Conservation (phyloP, 2,797 vertebrate genomes). For the Myripristis murdjan region DNA sequence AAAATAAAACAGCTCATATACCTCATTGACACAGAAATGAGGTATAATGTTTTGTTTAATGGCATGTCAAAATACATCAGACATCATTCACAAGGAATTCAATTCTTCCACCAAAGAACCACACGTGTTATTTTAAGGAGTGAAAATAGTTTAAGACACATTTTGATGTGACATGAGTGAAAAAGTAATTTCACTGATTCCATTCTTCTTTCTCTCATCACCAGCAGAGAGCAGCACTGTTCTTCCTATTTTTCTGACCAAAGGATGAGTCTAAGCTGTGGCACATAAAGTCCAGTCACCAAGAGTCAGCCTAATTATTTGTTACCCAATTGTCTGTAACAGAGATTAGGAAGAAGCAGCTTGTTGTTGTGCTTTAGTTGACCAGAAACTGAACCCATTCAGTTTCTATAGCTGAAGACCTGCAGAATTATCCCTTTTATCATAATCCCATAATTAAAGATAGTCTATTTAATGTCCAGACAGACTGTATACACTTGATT, state of each 20-base stretch:
- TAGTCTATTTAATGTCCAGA: neutral
- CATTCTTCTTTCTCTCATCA: neutral
- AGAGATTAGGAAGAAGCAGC: neutral
- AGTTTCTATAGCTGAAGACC: too few species aligned
- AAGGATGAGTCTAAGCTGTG: neutral
- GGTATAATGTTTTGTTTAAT: neutral
- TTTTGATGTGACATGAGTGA: too few species aligned
- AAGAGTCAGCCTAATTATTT: neutral
- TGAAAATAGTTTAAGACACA: neutral
- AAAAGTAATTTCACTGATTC: neutral
- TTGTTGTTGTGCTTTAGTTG: neutral
- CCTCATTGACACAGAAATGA: too few species aligned
- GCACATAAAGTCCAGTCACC: neutral
- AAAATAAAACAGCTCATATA: too few species aligned
- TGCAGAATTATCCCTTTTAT: neutral
- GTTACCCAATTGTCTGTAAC: neutral
- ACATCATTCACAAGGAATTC: neutral
- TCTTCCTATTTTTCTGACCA: conserved; percentile 1
- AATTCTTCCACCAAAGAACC: neutral
- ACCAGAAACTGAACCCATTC: too few species aligned
- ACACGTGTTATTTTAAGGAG: neutral
- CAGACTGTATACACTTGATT: neutral
- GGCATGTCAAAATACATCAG: neutral
- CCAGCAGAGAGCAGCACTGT: conserved; percentile 75
- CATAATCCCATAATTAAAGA: neutral